Base-by-base conservation (phyloP, 1,140 invertebrate genomes). In the Drosophila hydei region DNA sequence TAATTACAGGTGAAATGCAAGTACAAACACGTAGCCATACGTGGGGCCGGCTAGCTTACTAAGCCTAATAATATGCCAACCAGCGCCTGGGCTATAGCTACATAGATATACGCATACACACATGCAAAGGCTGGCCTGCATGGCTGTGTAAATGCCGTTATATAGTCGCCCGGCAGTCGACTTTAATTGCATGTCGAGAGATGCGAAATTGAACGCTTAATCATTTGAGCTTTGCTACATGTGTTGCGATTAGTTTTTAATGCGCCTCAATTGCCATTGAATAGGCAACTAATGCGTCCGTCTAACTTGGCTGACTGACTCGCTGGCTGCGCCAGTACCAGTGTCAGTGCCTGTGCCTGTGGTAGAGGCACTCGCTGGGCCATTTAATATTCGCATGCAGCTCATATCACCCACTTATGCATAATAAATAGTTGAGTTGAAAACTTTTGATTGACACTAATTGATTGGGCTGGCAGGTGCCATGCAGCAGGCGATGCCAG, bases 1-100 rank as follows among this genome's bases (percentile, higher is more conserved):
- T 83, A 83, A 83, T 83, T 83, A 75, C 79, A 75, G 75, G 77
- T 77, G 79, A 75, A 83, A 75, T 69, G 59, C 79, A 78, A 83
- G 79, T 75, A 67, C 51, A 77, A 77, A 71, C 65, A 81, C 78
- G 77, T 70, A 54, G 47, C 61, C 45, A 59, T 23, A 47, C 71
- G 56, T 52, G 38, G 38, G 38, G 38, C n/a, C n/a, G 14, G 38
- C 38, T 16, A 18, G 14, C 7, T n/a, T 21, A 43, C 43, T 51
- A 51, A 68, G 54, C 62, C 61, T 72, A 63, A 52, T 73, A 75
- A 58, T 45, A 54, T 68, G 59, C 38, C 40, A 43, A 18, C 27
- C 54, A 38, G 42, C 38, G 36, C 36, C 42, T n/a, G n/a, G 8
- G 16, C 42, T 33, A 11, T 33, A 33, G 3, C 30, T 8, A 33